These are phyloP conservation scores for Channa striata DNA, from an alignment of 2,797 vertebrate genomes.

Conservation along the genomic window DNA sequence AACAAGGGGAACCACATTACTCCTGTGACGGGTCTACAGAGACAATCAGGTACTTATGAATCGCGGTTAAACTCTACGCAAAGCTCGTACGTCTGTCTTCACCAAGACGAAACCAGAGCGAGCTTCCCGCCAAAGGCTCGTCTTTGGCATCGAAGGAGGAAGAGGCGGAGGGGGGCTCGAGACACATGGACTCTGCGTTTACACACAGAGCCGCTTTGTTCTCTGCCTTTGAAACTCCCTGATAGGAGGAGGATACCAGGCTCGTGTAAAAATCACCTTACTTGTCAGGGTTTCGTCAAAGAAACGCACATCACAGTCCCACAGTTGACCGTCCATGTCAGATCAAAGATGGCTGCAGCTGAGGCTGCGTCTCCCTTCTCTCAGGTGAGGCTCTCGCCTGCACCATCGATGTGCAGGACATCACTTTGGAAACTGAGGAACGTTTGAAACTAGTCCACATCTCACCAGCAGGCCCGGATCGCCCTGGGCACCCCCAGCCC, in stretches of 20 bases:
- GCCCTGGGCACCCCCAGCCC: too few relatives aligned
- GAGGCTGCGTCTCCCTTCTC: conserved; percentile 4
- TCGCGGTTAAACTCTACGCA: not conserved
- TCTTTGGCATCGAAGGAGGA: conserved; percentile 36
- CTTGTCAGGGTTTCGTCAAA: conserved; percentile 44
- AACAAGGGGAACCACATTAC: conserved; percentile 44
- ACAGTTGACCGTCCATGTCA: conserved; percentile 51
- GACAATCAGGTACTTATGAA: conserved; percentile 44
- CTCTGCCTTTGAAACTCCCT: conserved; percentile 66
- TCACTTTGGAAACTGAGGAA: conserved; percentile 4
- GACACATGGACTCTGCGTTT: conserved; percentile 37
- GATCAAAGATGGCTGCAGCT: conserved; percentile 63
- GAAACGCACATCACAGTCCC: conserved; percentile 32
- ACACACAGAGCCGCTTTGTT: conserved; percentile 65
- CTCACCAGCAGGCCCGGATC: not conserved
- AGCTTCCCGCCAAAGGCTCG: conserved; percentile 12
- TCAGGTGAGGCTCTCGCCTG: not conserved
- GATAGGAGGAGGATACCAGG: conserved; percentile 47
- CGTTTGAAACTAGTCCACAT: not conserved
- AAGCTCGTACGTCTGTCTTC: conserved; percentile 30
- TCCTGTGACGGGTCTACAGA: conserved; percentile 20
- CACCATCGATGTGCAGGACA: not conserved
- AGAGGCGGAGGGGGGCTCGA: conserved; percentile 18
- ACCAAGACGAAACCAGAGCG: conserved; percentile 47
- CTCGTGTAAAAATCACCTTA: conserved; percentile 41